A percentile compares a stretch with the other conserved stretches of the same genome.
phyloP scores from a whole-genome alignment of 2,888 invertebrate genomes.

The Coleophora deauratella region DNA sequence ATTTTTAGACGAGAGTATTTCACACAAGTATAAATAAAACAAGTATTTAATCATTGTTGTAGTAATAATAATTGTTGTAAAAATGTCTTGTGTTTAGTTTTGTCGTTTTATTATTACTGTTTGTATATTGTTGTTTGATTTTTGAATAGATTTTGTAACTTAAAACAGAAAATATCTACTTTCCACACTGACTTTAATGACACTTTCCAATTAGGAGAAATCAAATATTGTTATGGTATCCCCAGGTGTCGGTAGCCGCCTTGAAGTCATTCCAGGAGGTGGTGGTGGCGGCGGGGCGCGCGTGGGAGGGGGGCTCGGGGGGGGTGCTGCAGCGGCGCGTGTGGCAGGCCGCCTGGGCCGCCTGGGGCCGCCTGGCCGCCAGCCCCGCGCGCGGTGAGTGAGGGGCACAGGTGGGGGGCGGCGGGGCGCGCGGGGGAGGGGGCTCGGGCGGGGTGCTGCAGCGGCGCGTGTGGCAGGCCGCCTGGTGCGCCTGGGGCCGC shows the following conservation, averaged over 20 bases:
- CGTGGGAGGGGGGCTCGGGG: conserved; percentile 83
- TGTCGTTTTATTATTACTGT: no score
- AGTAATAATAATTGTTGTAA: no score
- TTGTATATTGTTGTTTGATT: no score
- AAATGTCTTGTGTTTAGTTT: no score
- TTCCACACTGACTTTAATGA: no score
- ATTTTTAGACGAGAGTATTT: no score
- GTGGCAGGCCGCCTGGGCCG: conserved; percentile 89
- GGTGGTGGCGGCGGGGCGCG: conserved; percentile 82
- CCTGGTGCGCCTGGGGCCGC: conserved; percentile 91
- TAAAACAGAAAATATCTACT: no score
- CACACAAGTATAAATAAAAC: no score
- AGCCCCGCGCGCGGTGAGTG: conserved; percentile 15
- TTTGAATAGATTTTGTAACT: no score
- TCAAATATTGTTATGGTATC: no score
- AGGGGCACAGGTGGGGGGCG: conserved; percentile 71
- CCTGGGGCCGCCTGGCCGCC: conserved; percentile 90
- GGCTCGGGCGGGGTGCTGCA: conserved; percentile 74
- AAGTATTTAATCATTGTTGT: no score
- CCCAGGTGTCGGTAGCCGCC: conserved; percentile 90
- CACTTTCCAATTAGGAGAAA: no score
- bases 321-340: conserved; percentile 73
- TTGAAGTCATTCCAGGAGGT: conserved; percentile 98
- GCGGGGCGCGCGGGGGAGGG: conserved; percentile 83
- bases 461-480: conserved; percentile 83